Base-by-base conservation (phyloP, 2,888 invertebrate species). In the Lutraria lutraria region DNA sequence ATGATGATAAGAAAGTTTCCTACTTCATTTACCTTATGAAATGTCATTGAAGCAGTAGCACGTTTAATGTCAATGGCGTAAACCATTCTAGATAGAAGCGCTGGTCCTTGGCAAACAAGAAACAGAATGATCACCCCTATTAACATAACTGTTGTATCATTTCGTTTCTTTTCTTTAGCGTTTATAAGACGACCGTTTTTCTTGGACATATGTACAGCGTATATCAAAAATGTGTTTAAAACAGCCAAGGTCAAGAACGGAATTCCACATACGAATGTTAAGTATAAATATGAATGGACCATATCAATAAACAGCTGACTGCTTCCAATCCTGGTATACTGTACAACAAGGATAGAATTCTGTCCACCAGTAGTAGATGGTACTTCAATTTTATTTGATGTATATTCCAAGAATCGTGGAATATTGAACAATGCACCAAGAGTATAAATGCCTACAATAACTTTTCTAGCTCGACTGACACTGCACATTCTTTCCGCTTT, bases 101-200 rank as follows among this genome's bases (percentile, higher is more conserved):
- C 96, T 15, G 96, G 96, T 56, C 95, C 96, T 93, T 96, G 96
- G 90, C 96, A 96, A 29, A 96, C 94, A 85, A 97, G 95, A 93
- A 96, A 97, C 81, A 96, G 94, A n/a, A 96, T 93, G 68, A 97
- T 95, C 12, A 97, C 96, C 31, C 96, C 95, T 53, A 96, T 96
- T 25, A 97, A 94, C 96, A 97, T 97, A 60, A 96, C 92, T 1
- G 96, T 97, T 0, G 96, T 96, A 91, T 97, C 96, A 88, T 96
- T 96, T 21, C 96, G 94, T 63, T 95, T 95, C 82, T 94, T 95
- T 90, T 96, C 96, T 29, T 95, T 94, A 0, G 95, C 95, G 89
- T 96, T 96, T 15, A 96, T 95, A 85, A 95, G 93, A 60, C 94
- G 92, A 31, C 96, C 96, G 53, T 95, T 95, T 56, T 94, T 93